phyloP scores from a whole-genome alignment of 2,888 invertebrate genomes.

The Rosalia funebris region DNA sequence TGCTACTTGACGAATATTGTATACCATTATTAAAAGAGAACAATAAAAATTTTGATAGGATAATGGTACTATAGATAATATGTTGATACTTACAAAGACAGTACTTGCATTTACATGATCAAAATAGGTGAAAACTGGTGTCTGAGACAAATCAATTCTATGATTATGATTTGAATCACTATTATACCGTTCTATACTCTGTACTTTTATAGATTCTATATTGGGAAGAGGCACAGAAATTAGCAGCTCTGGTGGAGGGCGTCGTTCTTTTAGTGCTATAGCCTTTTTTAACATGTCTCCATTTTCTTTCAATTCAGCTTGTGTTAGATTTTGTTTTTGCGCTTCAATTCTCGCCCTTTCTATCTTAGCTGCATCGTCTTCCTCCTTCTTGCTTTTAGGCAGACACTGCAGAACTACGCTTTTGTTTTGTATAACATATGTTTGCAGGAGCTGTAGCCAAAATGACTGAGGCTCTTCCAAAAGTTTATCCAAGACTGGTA shows the following conservation, averaged over 20 bases:
- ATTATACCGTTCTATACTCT: slow-evolving; percentile 65
- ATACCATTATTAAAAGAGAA: too few species aligned
- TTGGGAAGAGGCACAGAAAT: slow-evolving; percentile 80
- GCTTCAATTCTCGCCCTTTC: slow-evolving; percentile 77
- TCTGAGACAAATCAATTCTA: slow-evolving; percentile 67
- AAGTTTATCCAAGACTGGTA: slow-evolving; percentile 71
- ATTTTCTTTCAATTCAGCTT: slow-evolving; percentile 73
- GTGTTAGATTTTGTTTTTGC: slow-evolving; percentile 74
- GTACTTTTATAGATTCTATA: slow-evolving; percentile 77
- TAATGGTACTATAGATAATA: too few species aligned
- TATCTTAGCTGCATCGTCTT: slow-evolving; percentile 73
- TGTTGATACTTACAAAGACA: slow-evolving; percentile 78
- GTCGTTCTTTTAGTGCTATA: slow-evolving; percentile 78
- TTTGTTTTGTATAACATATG: slow-evolving; percentile 74
- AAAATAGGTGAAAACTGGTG: slow-evolving; percentile 80
- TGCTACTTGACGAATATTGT: too few species aligned
- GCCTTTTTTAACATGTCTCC: slow-evolving; percentile 73
- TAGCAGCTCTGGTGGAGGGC: slow-evolving; percentile 77
- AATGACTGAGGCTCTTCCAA: slow-evolving; percentile 71
- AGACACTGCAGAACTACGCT: too few species aligned
- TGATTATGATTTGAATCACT: slow-evolving; percentile 61
- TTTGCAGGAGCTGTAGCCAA: slow-evolving; percentile 76
- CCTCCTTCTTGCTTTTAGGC: too few species aligned
- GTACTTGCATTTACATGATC: slow-evolving; percentile 86
- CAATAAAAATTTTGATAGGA: too few species aligned